These are phyloP conservation scores for Hapalemur alaotrensis DNA, from an alignment of 2,797 vertebrate genomes.

Conservation along the genomic window DNA sequence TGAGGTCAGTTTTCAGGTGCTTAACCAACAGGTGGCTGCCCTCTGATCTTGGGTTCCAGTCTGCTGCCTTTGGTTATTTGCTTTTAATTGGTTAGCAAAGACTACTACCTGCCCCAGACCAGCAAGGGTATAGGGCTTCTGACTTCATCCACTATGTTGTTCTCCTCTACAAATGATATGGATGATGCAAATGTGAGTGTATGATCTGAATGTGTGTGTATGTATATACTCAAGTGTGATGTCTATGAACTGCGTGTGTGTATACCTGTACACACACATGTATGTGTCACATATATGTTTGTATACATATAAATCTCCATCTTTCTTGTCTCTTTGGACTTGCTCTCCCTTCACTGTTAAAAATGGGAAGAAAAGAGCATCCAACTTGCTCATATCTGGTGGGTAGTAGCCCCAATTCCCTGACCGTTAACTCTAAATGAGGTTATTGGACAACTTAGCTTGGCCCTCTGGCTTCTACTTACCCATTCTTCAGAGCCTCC, in stretches of 20 bases:
- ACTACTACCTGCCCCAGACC: neutral
- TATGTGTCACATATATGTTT: neutral
- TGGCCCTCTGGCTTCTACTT: neutral
- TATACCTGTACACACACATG: neutral
- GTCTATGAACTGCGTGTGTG: rapidly evolving
- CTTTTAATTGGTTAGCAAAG: neutral
- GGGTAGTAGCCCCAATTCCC: neutral
- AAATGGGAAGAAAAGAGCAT: neutral
- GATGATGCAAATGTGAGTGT: too few relatives aligned
- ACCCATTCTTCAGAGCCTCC: neutral
- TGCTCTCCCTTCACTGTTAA: neutral
- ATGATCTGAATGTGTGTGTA: rapidly evolving
- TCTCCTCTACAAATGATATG: neutral
- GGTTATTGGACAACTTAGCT: neutral
- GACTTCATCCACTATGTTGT: too few relatives aligned
- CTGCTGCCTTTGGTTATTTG: neutral
- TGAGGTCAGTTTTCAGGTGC: neutral
- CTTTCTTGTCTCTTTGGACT: neutral
- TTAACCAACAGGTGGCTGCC: neutral
- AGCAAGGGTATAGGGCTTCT: neutral
- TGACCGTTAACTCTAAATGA: neutral
- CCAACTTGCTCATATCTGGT: neutral
- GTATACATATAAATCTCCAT: neutral
- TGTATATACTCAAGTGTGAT: too few relatives aligned
- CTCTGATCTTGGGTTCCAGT: neutral